phyloP scores from a whole-genome alignment of 1,140 invertebrate species.

The Brevipalpus yothersi region DNA sequence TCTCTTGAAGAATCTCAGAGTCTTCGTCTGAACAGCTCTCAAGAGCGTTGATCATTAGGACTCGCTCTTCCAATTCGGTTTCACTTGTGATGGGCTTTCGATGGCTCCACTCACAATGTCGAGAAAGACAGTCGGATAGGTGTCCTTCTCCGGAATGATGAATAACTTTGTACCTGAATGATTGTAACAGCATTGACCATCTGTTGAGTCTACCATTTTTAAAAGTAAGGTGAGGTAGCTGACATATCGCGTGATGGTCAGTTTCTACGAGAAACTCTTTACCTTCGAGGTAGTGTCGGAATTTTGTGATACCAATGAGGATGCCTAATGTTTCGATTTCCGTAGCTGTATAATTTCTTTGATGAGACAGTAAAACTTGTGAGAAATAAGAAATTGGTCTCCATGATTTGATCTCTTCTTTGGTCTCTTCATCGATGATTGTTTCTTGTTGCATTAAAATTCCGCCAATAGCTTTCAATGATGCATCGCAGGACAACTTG shows the following conservation, averaged over 20 bases:
- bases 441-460: slow-evolving; percentile 19
- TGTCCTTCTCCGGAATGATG: slow-evolving; percentile 14
- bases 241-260: neutral
- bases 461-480: slow-evolving; percentile 20
- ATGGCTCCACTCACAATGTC: neutral
- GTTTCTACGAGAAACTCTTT: neutral
- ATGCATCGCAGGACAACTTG: slow-evolving; percentile 22
- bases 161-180: slow-evolving; percentile 21
- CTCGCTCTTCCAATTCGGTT: neutral
- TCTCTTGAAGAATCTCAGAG: neutral
- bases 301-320: too few relatives aligned
- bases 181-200: slow-evolving; percentile 16
- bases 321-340: neutral
- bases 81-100: neutral
- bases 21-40: neutral
- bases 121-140: neutral
- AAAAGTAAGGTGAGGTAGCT: neutral
- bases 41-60: neutral
- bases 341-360: neutral
- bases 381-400: neutral
- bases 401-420: neutral
- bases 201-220: neutral
- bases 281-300: neutral
- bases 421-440: neutral
- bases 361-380: neutral